These are phyloP conservation scores for Aplidium turbinatum DNA, from an alignment of 23 tunicate species.

Conservation along the genomic window DNA sequence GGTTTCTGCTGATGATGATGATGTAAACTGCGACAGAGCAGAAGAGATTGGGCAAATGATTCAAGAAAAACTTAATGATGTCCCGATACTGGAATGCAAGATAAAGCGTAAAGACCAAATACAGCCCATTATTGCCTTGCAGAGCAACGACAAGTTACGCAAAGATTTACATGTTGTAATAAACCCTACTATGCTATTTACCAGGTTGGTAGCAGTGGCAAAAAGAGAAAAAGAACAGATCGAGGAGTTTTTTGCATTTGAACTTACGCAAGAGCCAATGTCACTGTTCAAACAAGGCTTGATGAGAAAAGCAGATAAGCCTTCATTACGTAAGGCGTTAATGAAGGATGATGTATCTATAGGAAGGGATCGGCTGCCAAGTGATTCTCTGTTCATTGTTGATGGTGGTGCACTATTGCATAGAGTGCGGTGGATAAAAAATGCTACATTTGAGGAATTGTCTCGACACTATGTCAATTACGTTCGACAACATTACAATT, in stretches of 20 bases:
- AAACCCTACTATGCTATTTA: constrained; percentile 1
- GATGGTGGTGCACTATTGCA: constrained; percentile 25
- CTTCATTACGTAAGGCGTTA: neutral
- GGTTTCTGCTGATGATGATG: constrained; percentile 1
- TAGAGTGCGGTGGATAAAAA: neutral
- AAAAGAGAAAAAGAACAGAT: constrained; percentile 6
- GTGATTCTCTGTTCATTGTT: neutral
- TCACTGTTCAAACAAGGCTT: constrained; percentile 7
- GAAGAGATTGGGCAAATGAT: constrained; percentile 3
- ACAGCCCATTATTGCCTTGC: neutral
- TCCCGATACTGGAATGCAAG: neutral
- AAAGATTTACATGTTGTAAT: neutral
- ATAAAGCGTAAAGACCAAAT: neutral
- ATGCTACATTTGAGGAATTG: neutral
- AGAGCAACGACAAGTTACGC: neutral
- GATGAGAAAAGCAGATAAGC: constrained; percentile 17
- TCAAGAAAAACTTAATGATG: neutral
- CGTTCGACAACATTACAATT: neutral
- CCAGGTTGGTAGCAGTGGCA: constrained; percentile 1
- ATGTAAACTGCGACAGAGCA: constrained; percentile 3
- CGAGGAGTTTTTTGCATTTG: neutral
- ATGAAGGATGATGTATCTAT: constrained; percentile 5
- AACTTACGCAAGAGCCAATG: neutral
- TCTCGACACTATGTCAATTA: neutral
- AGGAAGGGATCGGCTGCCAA: neutral